Evolutionary conservation across 2,888 invertebrate species (phyloP).

Genomic region (Gandaritis pyraliata): DNA sequence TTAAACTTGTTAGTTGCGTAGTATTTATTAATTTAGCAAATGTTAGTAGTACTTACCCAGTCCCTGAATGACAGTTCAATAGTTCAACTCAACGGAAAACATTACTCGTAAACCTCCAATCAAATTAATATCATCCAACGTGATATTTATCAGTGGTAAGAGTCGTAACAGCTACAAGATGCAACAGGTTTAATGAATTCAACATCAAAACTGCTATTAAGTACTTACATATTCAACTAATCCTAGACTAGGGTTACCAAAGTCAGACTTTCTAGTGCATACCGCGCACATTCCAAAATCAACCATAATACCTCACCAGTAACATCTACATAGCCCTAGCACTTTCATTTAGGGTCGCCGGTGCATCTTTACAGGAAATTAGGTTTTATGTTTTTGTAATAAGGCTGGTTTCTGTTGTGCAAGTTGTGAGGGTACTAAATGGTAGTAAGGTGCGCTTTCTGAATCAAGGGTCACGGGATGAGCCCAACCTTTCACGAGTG

Average conservation of each 20-base stretch:
- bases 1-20: too few relatives aligned
- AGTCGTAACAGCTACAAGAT: constrained; percentile 11
- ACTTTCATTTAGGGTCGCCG: constrained; percentile 48
- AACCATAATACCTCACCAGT: constrained; percentile 48
- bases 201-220: constrained; percentile 58
- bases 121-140: constrained; percentile 29
- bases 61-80: constrained; percentile 7
- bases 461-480: constrained; percentile 79
- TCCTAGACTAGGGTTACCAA: constrained; percentile 54
- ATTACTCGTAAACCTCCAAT: constrained; percentile 8
- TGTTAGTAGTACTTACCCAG: too few relatives aligned
- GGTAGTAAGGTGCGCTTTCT: constrained; percentile 69
- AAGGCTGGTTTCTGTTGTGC: constrained; percentile 46
- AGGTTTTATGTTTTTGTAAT: constrained; percentile 27
- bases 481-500: constrained; percentile 82
- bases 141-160: constrained; percentile 21
- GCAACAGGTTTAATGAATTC: constrained; percentile 51
- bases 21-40: too few relatives aligned
- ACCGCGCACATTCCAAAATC: constrained; percentile 38
- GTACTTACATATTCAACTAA: constrained; percentile 67
- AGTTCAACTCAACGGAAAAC: constrained; percentile 17
- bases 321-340: constrained; percentile 55
- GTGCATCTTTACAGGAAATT: constrained; percentile 32
- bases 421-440: constrained; percentile 49
- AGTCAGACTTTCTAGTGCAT: constrained; percentile 61